These are phyloP conservation scores for Chrysolina oricalcia DNA, from an alignment of 2,888 invertebrate genomes.

Conservation along the genomic window DNA sequence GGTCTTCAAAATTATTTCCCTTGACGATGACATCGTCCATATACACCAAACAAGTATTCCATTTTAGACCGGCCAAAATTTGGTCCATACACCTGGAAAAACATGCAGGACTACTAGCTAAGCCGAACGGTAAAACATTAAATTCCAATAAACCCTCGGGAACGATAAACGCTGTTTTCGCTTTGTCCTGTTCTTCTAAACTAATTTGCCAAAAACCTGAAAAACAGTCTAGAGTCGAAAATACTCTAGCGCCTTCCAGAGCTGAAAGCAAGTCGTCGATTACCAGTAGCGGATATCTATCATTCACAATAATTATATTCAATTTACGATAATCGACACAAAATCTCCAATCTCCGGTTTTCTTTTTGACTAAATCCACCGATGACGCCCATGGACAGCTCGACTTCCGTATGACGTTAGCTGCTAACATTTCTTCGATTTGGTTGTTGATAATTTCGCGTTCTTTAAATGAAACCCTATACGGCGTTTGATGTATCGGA, in stretches of 20 bases:
- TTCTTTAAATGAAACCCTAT: no score
- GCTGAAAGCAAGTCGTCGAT: not conserved
- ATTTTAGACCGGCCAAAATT: constrained; percentile 5
- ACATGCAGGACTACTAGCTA: constrained; percentile 18
- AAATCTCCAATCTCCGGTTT: no score
- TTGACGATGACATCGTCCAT: not conserved
- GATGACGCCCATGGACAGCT: not conserved
- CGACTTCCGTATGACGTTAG: not conserved
- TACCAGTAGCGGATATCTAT: not conserved
- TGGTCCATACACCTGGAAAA: constrained; percentile 23
- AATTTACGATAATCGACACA: constrained; percentile 5
- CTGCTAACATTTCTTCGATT: constrained; percentile 1
- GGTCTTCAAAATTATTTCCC: not conserved
- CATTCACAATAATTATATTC: not conserved
- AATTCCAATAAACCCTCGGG: constrained; percentile 11
- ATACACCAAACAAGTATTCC: constrained; percentile 14
- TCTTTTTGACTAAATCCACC: no score
- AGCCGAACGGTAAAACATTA: not conserved
- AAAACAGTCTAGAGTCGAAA: constrained; percentile 1
- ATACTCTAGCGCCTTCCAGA: not conserved
- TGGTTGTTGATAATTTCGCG: no score
- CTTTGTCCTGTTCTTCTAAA: no score
- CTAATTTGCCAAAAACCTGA: constrained; percentile 18
- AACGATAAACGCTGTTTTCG: constrained; percentile 4
- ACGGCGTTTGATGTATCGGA: not conserved